Conservation (phyloP, 2,888 invertebrate genomes). For the Parnassius smintheus region DNA sequence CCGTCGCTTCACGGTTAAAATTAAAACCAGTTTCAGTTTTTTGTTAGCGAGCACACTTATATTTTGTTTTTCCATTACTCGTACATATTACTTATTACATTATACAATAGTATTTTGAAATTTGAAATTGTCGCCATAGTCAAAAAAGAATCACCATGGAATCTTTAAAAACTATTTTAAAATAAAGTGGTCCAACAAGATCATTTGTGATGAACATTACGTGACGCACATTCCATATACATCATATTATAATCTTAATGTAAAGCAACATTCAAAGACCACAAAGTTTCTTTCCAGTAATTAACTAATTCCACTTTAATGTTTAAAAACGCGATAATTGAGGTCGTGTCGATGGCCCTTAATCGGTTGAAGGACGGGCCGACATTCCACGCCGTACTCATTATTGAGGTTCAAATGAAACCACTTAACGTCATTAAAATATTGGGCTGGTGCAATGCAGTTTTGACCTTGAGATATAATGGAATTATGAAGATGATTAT, state of each 20-base stretch:
- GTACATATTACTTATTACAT: too few relatives aligned
- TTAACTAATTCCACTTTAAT: slow-evolving; percentile 67
- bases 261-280: slow-evolving; percentile 20
- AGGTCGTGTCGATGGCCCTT: slow-evolving; percentile 61
- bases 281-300: slow-evolving; percentile 44
- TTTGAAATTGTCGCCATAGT: too few relatives aligned
- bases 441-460: slow-evolving; percentile 4
- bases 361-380: slow-evolving; percentile 69
- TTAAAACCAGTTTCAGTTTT: too few relatives aligned
- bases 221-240: slow-evolving; percentile 22
- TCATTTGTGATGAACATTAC: slow-evolving; percentile 14
- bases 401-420: slow-evolving; percentile 14
- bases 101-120: too few relatives aligned
- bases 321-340: slow-evolving; percentile 55
- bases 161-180: neutral
- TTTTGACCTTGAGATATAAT: neutral
- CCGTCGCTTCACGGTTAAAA: too few relatives aligned
- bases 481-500: neutral
- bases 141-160: too few relatives aligned
- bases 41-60: too few relatives aligned
- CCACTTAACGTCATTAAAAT: slow-evolving; percentile 8
- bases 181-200: slow-evolving; percentile 4
- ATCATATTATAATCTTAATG: slow-evolving; percentile 16
- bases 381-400: slow-evolving; percentile 19
- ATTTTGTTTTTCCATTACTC: too few relatives aligned